phyloP scores from a whole-genome alignment of 2,888 invertebrate genomes.

The Acrocyrtus sp. region DNA sequence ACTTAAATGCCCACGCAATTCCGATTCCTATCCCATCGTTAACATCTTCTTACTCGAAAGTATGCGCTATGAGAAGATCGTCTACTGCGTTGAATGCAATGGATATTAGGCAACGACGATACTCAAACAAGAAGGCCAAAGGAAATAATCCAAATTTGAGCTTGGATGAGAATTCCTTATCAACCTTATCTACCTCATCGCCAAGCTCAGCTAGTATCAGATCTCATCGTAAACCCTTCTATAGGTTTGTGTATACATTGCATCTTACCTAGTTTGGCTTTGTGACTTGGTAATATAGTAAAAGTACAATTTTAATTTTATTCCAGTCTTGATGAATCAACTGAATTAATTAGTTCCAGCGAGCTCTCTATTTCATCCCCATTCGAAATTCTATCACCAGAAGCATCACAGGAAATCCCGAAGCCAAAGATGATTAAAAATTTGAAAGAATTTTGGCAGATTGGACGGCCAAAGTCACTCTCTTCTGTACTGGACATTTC shows the following conservation, averaged over 20 bases:
- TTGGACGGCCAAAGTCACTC: constrained; percentile 51
- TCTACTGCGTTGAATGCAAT: constrained; percentile 57
- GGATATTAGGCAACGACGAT: constrained; percentile 55
- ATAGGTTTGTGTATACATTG: constrained; percentile 46
- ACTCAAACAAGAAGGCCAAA: constrained; percentile 57
- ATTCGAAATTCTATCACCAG: constrained; percentile 60
- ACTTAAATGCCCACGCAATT: constrained; percentile 51
- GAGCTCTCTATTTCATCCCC: constrained; percentile 57
- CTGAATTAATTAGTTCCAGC: constrained; percentile 57
- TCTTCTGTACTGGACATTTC: constrained; percentile 31
- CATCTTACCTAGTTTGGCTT: background rate
- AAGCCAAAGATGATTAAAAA: constrained; percentile 62
- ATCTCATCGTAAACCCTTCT: constrained; percentile 60
- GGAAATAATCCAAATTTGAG: constrained; percentile 54
- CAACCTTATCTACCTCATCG: constrained; percentile 56
- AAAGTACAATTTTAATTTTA: constrained; percentile 1
- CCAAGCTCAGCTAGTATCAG: constrained; percentile 41
- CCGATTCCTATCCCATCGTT: constrained; percentile 61
- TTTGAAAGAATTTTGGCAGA: constrained; percentile 61
- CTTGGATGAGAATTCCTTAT: constrained; percentile 61
- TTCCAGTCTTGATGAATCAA: constrained; percentile 61
- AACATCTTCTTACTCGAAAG: constrained; percentile 79
- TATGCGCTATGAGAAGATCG: constrained; percentile 80
- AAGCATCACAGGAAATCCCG: constrained; percentile 30
- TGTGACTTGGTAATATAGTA: background rate